phyloP scores from a whole-genome alignment of 1,140 invertebrate species.

The Drosophila saltans region DNA sequence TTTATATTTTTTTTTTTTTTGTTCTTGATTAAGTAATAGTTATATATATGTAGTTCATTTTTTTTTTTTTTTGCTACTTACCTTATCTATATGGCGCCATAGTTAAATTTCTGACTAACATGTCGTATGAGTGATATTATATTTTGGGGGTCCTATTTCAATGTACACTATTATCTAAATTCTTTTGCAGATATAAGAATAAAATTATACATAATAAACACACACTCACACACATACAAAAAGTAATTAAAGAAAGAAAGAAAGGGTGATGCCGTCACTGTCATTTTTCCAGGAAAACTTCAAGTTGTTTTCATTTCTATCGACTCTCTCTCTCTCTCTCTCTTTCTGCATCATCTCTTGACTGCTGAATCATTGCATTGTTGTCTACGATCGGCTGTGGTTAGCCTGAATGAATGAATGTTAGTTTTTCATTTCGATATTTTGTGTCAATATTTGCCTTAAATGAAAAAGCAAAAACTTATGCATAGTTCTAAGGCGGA shows the following conservation, averaged over 20 bases:
- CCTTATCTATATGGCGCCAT: too few relatives aligned
- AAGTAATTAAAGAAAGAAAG: too few relatives aligned
- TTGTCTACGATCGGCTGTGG: conserved; percentile 1
- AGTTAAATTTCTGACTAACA: background rate
- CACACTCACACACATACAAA: too few relatives aligned
- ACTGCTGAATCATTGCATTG: conserved; percentile 24
- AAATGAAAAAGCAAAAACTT: background rate
- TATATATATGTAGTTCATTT: too few relatives aligned
- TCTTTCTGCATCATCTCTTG: too few relatives aligned
- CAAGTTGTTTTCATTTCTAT: background rate
- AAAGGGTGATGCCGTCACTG: background rate
- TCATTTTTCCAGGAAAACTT: background rate
- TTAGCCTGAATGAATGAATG: conserved; percentile 14
- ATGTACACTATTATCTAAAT: background rate
- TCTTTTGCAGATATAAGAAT: too few relatives aligned
- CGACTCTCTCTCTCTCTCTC: background rate
- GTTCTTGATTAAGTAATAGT: background rate
- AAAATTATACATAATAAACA: background rate
- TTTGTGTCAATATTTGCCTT: background rate
- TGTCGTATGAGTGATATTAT: conserved; percentile 1
- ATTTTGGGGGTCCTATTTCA: background rate
- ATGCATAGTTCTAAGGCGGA: background rate
- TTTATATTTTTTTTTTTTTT: background rate
- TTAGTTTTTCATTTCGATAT: conserved; percentile 5
- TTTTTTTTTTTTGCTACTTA: too few relatives aligned